Evolutionary conservation across 2,888 invertebrate genomes (phyloP), one percentile per base, ranked within the genome.

Genomic region (Sinhomidia bicolor): DNA sequence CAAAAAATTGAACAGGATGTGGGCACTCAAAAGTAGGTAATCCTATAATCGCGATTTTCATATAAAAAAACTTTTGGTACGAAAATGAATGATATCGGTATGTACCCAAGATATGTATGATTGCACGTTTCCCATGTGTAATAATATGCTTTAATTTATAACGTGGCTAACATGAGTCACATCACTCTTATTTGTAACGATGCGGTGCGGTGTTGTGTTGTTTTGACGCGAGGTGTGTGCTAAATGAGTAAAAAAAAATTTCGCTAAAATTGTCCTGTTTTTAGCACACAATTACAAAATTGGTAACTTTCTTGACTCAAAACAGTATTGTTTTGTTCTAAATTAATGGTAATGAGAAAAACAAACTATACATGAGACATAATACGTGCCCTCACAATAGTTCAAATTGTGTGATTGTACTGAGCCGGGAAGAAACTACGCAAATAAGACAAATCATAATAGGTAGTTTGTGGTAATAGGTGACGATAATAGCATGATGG

Each of bases 391-490:
- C 79, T 60, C 57, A 60, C 41, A 79, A 79, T 79, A 41, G 79
- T 23, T 79, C 36, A 57, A 60, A 20, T 60, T 57, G 60, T 79
- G 41, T 79, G 36, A 23, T 36, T 79, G 14, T 17, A 60, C 60
- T 79, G 36, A 79, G 20, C 79, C 79, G 79, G 79, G 79, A 79
- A 60, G 79, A 79, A 79, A 79, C 57, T 36, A 57, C 36, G 32
- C 51, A 29, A 51, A 57, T 10, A 17, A 79, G 17, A 78, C 36
- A 60, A 76, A 60, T 41, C 36, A 79, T 60, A 57, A 36, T 60
- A 60, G 23, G 12, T 68, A 26, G 3, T 2, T 47, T 74, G 47
- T 47, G 23, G 47, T 36, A 54, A 32, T 78, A 57, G 60, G 36
- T 57, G 23, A 36, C 36, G 60, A 57, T 36, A 20, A 1, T n/a